Percentiles rank a stretch among this genome's conserved stretches.
These are phyloP conservation scores for Pseudorasbora parva DNA, from an alignment of 2,113 vertebrate species.

Conservation along the genomic window DNA sequence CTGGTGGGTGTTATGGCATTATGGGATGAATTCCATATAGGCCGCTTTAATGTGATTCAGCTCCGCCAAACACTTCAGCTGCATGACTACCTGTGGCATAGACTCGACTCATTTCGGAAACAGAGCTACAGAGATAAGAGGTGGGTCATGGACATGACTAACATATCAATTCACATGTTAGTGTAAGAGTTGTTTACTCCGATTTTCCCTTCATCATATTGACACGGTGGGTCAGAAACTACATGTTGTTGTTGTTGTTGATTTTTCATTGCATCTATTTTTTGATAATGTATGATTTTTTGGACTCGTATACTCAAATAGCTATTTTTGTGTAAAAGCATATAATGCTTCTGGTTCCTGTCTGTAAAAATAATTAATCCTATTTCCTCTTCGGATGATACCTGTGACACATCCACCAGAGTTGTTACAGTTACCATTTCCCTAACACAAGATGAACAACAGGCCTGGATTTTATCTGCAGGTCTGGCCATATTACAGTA, in stretches of 20 bases:
- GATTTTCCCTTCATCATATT: background rate
- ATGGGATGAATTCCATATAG: background rate
- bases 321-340: background rate
- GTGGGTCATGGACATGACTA: conserved; percentile 25
- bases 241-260: background rate
- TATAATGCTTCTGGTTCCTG: background rate
- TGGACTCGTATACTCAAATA: background rate
- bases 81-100: background rate
- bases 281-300: background rate
- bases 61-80: conserved; percentile 16
- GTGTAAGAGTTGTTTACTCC: conserved; percentile 19
- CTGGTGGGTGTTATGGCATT: background rate
- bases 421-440: background rate
- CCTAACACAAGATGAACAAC: background rate
- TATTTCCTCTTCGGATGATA: background rate
- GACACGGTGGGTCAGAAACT: background rate
- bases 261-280: background rate
- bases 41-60: background rate
- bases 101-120: background rate
- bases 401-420: background rate
- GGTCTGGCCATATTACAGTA: background rate
- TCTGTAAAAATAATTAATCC: background rate
- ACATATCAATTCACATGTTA: conserved; percentile 26
- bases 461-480: background rate
- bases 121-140: conserved; percentile 5